A percentile compares a stretch with the other conserved stretches of the same genome.
Evolutionary conservation across 1,140 invertebrate genomes (phyloP).

Genomic region (Drosophila nikananu): DNA sequence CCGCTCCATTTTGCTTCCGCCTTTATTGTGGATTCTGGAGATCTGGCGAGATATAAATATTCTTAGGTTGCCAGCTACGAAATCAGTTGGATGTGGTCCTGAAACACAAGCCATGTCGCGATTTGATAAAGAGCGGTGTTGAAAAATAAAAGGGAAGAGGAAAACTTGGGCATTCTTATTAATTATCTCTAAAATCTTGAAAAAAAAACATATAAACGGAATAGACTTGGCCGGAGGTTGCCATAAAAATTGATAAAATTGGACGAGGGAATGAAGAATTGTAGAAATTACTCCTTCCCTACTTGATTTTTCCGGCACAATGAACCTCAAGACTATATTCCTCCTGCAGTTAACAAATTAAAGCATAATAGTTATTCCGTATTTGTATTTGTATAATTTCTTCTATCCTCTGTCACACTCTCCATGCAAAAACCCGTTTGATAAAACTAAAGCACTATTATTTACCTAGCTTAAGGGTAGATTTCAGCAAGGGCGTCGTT

Average conservation of each 20-base stretch:
- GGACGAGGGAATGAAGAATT: too few relatives aligned
- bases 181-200: not conserved
- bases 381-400: constrained; percentile 9
- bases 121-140: constrained; percentile 2
- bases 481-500: constrained; percentile 20
- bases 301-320: not conserved
- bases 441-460: constrained; percentile 24
- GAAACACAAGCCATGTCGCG: constrained; percentile 5
- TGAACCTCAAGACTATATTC: not conserved
- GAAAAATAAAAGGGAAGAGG: too few relatives aligned
- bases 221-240: too few relatives aligned
- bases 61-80: constrained; percentile 36
- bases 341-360: not conserved
- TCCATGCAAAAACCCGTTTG: not conserved
- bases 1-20: constrained; percentile 17
- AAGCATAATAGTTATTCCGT: constrained; percentile 5
- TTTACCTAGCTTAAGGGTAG: constrained; percentile 22
- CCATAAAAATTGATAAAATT: not conserved
- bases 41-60: constrained; percentile 44
- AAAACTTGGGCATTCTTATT: not conserved
- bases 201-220: too few relatives aligned
- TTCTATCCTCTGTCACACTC: not conserved
- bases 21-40: constrained; percentile 23
- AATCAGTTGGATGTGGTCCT: not conserved
- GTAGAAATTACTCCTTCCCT: too few relatives aligned